Evolutionary conservation across 2,797 vertebrate genomes (phyloP), one percentile per base, ranked within the genome.

Genomic region (Esox lucius): DNA sequence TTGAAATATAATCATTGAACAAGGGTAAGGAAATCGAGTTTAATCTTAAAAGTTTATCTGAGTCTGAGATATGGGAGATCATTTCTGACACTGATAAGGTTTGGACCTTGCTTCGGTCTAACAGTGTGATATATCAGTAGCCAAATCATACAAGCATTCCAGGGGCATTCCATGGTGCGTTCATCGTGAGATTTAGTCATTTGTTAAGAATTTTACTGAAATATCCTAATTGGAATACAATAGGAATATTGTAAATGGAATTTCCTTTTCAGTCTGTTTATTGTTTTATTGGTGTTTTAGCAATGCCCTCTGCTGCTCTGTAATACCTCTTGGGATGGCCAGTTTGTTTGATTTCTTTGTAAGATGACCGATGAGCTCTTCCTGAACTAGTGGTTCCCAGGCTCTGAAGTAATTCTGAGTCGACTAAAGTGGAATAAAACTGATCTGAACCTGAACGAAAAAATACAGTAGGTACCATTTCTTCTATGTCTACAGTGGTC

Each of bases 81-180:
- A 88, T 87, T 87, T 13, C 80, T 51, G 81, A 85, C 78, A 71
- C 83, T 86, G 90, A 92, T 92, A 93, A 93, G 87, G 80, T 81
- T 84, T 92, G 90, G 87, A 91, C 92, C 87, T 91, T 90, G 90
- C 86, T 87, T 87, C 91, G 86, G 88, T 88, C 86, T 88, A 86
- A 84, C 84, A 88, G 91, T 87, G 83, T 83, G 87, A 90, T 89
- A 84, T 91, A 88, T 91, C 88, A 82, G 81, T 85, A 81, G 84
- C 82, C 78, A 85, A 88, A 75, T 84, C 75, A 78, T 81, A 81
- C 26, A 61, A 85, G 83, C 88, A 89, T 92, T 92, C 90, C 88
- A 81, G 84, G 81, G 87, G 89, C 87, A 46, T 46, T 46, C 12
- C 42, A 3, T 46, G 42, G 42, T 46, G 42, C 46, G 88, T 88